Percentiles rank a stretch among this genome's conserved stretches.
phyloP scores from a whole-genome alignment of 2,888 invertebrate genomes.

The Drosophila limbata region DNA sequence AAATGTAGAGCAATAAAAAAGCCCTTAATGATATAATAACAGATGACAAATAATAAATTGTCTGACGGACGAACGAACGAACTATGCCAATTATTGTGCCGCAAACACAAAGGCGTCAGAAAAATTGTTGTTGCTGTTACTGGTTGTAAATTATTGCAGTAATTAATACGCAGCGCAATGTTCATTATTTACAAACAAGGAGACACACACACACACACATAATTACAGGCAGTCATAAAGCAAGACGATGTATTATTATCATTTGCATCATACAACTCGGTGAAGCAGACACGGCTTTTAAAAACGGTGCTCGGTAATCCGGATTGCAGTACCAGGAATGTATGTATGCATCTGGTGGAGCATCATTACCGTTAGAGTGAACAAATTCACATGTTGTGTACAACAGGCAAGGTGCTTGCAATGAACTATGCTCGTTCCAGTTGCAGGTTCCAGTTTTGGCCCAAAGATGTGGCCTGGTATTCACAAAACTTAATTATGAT shows the following conservation, averaged over 20 bases:
- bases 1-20: conserved; percentile 67
- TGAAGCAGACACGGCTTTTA: conserved; percentile 17
- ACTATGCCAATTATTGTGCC: conserved; percentile 65
- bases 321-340: conserved; percentile 10
- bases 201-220: conserved; percentile 10
- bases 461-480: conserved; percentile 17
- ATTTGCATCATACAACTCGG: conserved; percentile 43
- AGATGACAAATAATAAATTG: conserved; percentile 81
- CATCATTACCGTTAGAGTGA: conserved; percentile 65
- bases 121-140: conserved; percentile 30
- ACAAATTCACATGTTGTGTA: conserved; percentile 61
- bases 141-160: conserved; percentile 73
- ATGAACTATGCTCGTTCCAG: conserved; percentile 49
- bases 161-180: conserved; percentile 72
- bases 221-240: conserved; percentile 28
- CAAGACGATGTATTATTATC: conserved; percentile 52
- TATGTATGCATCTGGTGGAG: conserved; percentile 31
- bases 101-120: conserved; percentile 17
- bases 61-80: conserved; percentile 41
- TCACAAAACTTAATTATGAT: conserved; percentile 67
- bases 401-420: conserved; percentile 36
- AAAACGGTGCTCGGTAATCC: conserved; percentile 28
- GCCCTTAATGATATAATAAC: conserved; percentile 78
- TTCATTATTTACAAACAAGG: conserved; percentile 66
- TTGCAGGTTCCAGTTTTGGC: not conserved